Evolutionary conservation across 2,113 vertebrate genomes (phyloP), one percentile per base, ranked within the genome.

Genomic region (Vidua macroura): DNA sequence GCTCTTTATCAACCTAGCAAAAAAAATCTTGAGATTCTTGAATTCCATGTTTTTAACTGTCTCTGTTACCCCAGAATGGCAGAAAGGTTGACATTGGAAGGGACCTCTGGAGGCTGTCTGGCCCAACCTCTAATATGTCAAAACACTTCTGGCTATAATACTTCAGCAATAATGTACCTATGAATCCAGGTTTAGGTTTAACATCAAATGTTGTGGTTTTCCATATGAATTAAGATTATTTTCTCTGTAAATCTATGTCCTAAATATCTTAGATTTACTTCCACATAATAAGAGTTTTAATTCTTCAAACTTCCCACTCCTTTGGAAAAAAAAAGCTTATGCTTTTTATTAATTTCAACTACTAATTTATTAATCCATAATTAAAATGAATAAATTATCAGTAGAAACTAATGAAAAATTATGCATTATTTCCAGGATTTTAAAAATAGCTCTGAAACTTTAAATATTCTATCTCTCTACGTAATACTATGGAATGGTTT

Each of bases 331-430:
- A 69, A 51, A 27, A 44, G 33, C 43, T 70, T 20, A 76, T 31
- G 5, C 1, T 53, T 92, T 69, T 44, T 74, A 83, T 58, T 83
- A 74, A 92, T 95, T 81, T 93, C 18, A 75, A 28, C 9, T 83
- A 51, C 10, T 88, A 74, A 92, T 81, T 67, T 83, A 92, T 88
- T 83, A 95, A 80, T 53, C 6, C 6, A 49, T 92, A 88, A 86
- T 86, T 92, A 68, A 87, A 87, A 86, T 73, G 0, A 86, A 86
- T 80, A 77, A 83, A 74, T 66, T 74, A 86, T 83, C 25, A 64
- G 30, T 69, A 66, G 41, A 66, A 92, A 80, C 23, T 58, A 92
- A 86, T 90, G 55, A 90, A 80, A 88, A 83, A 15, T 86, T 25
- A 86, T 60, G 60, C 10, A 76, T 80, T 66, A 72, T 64, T 24